Evolutionary conservation across 2,888 invertebrate genomes (phyloP).

Genomic region (Anoncus sp.): DNA sequence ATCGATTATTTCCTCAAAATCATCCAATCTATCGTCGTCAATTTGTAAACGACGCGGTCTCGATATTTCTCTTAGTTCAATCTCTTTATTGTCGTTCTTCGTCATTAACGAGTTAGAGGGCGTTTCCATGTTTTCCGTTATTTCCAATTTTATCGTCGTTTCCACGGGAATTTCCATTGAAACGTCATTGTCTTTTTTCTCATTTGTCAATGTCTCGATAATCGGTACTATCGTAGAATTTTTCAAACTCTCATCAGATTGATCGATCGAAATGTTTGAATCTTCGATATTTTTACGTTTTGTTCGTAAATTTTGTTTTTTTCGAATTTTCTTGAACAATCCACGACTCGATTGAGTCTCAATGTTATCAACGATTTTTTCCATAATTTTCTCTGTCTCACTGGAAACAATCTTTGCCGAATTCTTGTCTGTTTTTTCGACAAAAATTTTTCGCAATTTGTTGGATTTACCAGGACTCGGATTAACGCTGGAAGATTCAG

Average conservation of each 20-base stretch:
- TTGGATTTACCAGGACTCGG: conserved; percentile 22
- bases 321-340: conserved; percentile 59
- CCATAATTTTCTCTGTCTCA: conserved; percentile 36
- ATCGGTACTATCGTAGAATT: not conserved
- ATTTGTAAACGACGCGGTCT: not conserved
- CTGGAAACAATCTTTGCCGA: conserved; percentile 13
- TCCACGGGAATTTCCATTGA: conserved; percentile 1
- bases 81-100: conserved; percentile 44
- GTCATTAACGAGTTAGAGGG: no score
- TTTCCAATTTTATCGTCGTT: conserved; percentile 29
- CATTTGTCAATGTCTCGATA: conserved; percentile 12
- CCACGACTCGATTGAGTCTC: conserved; percentile 46
- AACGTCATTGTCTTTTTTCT: not conserved
- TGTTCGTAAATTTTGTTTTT: conserved; percentile 51
- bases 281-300: conserved; percentile 45
- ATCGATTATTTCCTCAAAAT: conserved; percentile 80
- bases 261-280: conserved; percentile 4
- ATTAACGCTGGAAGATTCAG: conserved; percentile 32
- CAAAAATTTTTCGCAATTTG: conserved; percentile 29
- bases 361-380: conserved; percentile 29
- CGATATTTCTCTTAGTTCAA: conserved; percentile 10
- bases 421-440: conserved; percentile 32
- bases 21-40: conserved; percentile 73
- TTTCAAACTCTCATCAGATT: conserved; percentile 10
- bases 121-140: conserved; percentile 9